These are phyloP conservation scores for Puntigrus tetrazona DNA, from an alignment of 2,113 vertebrate genomes.

Conservation along the genomic window DNA sequence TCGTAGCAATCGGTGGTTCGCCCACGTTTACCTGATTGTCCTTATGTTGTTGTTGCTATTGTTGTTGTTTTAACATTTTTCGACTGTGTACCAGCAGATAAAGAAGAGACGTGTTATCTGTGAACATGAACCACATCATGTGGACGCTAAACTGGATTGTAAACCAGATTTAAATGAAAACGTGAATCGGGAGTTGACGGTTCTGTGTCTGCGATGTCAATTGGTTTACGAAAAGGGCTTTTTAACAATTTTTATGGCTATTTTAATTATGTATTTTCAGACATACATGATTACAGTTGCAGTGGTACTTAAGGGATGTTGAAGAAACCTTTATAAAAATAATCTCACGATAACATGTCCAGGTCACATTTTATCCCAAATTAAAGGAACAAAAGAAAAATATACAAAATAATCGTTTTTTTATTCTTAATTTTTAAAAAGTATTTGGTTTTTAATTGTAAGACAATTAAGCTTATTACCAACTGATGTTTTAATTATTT, in stretches of 20 bases:
- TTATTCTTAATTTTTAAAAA: neutral
- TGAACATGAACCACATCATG: neutral
- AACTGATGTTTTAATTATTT: neutral
- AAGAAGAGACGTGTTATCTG: conserved; percentile 52
- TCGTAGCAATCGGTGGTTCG: conserved; percentile 66
- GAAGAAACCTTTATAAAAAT: neutral
- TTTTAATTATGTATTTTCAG: neutral
- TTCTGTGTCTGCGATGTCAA: neutral
- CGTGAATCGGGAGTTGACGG: conserved; percentile 8
- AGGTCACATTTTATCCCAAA: neutral
- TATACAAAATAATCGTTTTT: neutral
- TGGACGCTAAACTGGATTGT: conserved; percentile 25
- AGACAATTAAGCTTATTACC: neutral
- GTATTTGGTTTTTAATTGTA: neutral
- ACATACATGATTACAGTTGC: neutral
- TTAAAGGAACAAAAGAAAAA: neutral
- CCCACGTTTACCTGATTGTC: conserved; percentile 30
- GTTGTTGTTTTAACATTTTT: conserved; percentile 62
- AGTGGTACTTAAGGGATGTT: neutral
- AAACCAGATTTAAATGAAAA: neutral
- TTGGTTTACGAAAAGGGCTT: conserved; percentile 12
- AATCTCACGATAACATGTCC: neutral
- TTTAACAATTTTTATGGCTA: neutral
- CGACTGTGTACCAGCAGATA: neutral
- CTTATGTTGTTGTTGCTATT: conserved; percentile 54